Conservation (phyloP, 2,113 vertebrate species). For the Phycodurus eques region DNA sequence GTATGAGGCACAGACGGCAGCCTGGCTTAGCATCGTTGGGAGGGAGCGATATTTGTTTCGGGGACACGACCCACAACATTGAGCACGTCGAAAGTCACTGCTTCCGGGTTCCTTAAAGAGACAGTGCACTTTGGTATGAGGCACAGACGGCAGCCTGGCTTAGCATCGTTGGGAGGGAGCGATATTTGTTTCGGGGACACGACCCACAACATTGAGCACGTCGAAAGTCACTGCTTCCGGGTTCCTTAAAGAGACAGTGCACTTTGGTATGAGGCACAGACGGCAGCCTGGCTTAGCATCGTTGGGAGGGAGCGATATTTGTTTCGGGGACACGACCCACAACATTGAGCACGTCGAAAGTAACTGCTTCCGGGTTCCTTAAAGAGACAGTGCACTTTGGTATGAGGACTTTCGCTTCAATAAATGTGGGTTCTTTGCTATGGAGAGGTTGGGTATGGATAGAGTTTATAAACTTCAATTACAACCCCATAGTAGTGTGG, state of each 20-base stretch:
- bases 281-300: slow-evolving; percentile 50
- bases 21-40: slow-evolving; percentile 50
- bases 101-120: slow-evolving; percentile 77
- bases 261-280: slow-evolving; percentile 17
- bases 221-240: slow-evolving; percentile 59
- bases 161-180: slow-evolving; percentile 50
- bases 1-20: slow-evolving; percentile 25
- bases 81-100: slow-evolving; percentile 5
- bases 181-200: slow-evolving; percentile 25
- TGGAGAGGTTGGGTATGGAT: too few species aligned
- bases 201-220: slow-evolving; percentile 15
- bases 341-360: slow-evolving; percentile 8
- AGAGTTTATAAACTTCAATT: too few species aligned
- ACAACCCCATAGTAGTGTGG: too few species aligned
- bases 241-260: slow-evolving; percentile 71
- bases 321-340: slow-evolving; percentile 19
- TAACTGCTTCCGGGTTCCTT: slow-evolving; percentile 70
- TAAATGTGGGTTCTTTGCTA: background rate
- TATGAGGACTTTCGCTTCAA: background rate
- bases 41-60: slow-evolving; percentile 21
- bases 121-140: slow-evolving; percentile 30
- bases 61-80: slow-evolving; percentile 20
- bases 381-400: slow-evolving; percentile 60
- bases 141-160: slow-evolving; percentile 29
- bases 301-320: slow-evolving; percentile 24